phyloP scores from a whole-genome alignment of 2,888 invertebrate genomes.

The Schizotus pectinicornis region DNA sequence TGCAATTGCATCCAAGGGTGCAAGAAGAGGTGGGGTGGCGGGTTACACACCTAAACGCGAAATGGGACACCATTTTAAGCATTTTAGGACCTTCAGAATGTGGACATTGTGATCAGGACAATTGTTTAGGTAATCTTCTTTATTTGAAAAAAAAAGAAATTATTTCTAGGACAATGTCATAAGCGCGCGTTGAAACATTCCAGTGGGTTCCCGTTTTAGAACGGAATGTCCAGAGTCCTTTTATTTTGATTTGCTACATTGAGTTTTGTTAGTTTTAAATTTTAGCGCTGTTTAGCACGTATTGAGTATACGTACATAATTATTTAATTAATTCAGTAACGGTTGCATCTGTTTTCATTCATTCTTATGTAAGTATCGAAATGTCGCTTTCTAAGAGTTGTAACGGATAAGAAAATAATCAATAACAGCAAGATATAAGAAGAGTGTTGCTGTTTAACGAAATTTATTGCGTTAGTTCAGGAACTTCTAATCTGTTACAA shows the following conservation, averaged over 20 bases:
- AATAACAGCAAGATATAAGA: neutral
- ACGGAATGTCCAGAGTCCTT: neutral
- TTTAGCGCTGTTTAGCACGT: neutral
- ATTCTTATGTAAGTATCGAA: too few relatives aligned
- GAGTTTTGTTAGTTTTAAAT: neutral
- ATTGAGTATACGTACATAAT: neutral
- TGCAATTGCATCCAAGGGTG: constrained; percentile 66
- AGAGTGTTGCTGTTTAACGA: too few relatives aligned
- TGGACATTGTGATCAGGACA: constrained; percentile 51
- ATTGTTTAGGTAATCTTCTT: constrained; percentile 47
- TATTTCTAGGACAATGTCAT: constrained; percentile 12
- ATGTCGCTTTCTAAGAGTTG: too few relatives aligned
- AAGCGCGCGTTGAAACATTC: neutral
- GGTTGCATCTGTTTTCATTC: too few relatives aligned
- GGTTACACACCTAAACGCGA: constrained; percentile 75
- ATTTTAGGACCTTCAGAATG: constrained; percentile 69
- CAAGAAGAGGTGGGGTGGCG: constrained; percentile 75
- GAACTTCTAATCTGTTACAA: too few relatives aligned
- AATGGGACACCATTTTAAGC: constrained; percentile 79
- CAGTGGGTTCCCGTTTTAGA: neutral
- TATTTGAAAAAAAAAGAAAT: neutral
- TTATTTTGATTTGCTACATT: too few relatives aligned
- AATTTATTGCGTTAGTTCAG: too few relatives aligned
- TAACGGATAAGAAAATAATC: too few relatives aligned
- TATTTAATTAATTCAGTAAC: neutral